Conservation (phyloP, 2,797 vertebrate genomes). For the Nannoperca australis region DNA sequence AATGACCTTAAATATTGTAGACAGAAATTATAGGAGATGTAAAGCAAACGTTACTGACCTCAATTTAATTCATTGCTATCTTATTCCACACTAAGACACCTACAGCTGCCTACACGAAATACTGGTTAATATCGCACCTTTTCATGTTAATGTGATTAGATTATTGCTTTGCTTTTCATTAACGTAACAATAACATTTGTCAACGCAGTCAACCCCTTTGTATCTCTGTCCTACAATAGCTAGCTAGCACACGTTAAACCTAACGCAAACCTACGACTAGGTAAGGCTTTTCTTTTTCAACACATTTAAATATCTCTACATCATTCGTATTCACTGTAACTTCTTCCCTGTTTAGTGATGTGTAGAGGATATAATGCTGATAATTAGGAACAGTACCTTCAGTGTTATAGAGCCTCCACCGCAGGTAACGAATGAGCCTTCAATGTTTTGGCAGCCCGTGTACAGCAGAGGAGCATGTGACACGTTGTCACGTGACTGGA, state of each 20-base stretch:
- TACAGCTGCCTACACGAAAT: neutral
- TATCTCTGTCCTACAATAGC: constrained; percentile 20
- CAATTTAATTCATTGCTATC: neutral
- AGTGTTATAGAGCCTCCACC: neutral
- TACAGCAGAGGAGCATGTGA: constrained; percentile 48
- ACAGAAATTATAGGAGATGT: neutral
- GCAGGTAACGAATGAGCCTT: constrained; percentile 11
- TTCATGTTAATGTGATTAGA: neutral
- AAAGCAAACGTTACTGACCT: neutral
- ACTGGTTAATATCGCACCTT: neutral
- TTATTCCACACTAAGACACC: no score
- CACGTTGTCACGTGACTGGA: constrained; percentile 37
- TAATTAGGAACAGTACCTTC: constrained; percentile 18
- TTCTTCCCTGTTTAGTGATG: neutral
- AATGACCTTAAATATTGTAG: neutral
- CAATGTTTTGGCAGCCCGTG: constrained; percentile 18
- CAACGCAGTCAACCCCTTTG: constrained; percentile 34
- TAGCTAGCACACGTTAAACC: constrained; percentile 39
- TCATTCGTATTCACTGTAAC: accelerated
- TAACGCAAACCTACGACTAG: neutral
- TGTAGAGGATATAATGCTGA: neutral
- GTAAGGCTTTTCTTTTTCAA: neutral
- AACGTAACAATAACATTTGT: constrained; percentile 28
- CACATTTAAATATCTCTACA: neutral
- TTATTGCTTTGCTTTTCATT: constrained; percentile 7